Percentiles rank a stretch among this genome's conserved stretches.
Evolutionary conservation across 2,797 vertebrate genomes (phyloP).

Genomic region (Bradypus variegatus): DNA sequence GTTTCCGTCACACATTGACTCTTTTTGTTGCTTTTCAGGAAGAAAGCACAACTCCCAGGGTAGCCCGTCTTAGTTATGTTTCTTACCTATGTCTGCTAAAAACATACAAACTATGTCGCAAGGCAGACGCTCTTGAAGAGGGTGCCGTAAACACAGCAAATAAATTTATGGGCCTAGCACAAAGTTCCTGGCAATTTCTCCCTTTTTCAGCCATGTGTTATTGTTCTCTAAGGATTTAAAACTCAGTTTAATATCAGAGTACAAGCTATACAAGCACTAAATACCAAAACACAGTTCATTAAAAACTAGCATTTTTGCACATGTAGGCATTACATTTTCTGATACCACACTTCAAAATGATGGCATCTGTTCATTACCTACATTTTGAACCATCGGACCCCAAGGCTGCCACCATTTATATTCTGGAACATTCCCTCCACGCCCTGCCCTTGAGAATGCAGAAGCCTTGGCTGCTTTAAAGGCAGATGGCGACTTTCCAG

Average conservation of each 20-base stretch:
- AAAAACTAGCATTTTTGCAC: neutral
- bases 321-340: neutral
- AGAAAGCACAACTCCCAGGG: neutral
- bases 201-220: neutral
- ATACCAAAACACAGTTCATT: neutral
- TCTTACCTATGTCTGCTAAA: neutral
- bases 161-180: neutral
- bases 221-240: neutral
- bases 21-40: neutral
- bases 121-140: neutral
- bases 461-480: neutral
- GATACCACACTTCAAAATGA: neutral
- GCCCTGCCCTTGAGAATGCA: neutral
- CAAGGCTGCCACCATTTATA: neutral
- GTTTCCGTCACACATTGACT: neutral
- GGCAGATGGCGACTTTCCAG: neutral
- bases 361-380: neutral
- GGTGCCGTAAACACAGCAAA: neutral
- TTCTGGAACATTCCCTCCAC: neutral
- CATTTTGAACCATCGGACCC: neutral
- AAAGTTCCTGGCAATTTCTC: neutral
- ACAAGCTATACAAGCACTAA: constrained; percentile 23
- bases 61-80: neutral
- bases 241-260: neutral
- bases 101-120: neutral